Conservation (phyloP, 2,797 vertebrate species). For the Coluber constrictor region DNA sequence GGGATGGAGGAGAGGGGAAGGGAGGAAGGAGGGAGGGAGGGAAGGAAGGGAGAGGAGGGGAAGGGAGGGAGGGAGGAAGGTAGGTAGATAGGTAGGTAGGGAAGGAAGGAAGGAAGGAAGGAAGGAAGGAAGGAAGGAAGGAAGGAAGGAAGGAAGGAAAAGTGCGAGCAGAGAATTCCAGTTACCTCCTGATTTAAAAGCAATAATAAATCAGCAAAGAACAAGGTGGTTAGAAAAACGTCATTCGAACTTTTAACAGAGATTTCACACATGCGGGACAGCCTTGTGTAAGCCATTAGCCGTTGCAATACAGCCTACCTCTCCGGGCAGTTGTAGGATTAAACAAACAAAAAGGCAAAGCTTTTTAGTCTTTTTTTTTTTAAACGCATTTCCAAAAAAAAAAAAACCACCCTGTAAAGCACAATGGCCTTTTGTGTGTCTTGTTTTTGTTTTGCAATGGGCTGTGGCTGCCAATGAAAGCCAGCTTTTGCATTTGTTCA, state of each 20-base stretch:
- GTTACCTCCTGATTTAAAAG: neutral
- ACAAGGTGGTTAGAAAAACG: neutral
- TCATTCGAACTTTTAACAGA: neutral
- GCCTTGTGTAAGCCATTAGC: neutral
- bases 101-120: no score
- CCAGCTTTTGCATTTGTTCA: neutral
- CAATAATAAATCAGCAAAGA: neutral
- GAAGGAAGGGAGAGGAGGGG: accelerated
- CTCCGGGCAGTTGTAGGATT: neutral
- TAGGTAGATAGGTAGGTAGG: no score
- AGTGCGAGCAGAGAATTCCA: neutral
- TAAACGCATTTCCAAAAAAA: neutral
- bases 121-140: no score
- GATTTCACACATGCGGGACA: neutral
- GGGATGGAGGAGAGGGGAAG: accelerated
- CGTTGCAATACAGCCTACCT: neutral
- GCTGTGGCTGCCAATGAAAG: neutral
- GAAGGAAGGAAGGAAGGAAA: neutral
- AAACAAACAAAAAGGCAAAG: neutral
- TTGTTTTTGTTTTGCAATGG: neutral
- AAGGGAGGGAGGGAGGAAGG: no score
- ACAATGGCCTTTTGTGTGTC: neutral
- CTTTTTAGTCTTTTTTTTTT: neutral
- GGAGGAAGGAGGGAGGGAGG: no score
- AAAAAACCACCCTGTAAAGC: neutral